Evolutionary conservation across 2,797 vertebrate species (phyloP).

Genomic region (Phoebastria nigripes): DNA sequence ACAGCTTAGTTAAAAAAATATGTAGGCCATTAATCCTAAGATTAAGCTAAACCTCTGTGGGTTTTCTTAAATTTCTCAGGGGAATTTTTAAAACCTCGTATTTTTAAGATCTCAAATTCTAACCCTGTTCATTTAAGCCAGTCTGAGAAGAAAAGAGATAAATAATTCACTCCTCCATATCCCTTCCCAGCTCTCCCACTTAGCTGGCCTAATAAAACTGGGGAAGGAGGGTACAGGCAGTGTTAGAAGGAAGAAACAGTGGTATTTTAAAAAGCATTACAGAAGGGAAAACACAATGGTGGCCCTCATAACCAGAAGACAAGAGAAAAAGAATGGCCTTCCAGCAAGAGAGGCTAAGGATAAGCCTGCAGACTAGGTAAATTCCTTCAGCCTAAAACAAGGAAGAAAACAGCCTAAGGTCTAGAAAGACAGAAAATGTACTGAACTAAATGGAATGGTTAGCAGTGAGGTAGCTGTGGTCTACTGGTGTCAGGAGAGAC

Average conservation of each 20-base stretch:
- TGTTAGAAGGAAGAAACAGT: not conserved
- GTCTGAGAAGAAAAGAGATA: not conserved
- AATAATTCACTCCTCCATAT: not conserved
- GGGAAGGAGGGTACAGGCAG: not conserved
- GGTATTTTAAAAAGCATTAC: not conserved
- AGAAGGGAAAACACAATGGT: not conserved
- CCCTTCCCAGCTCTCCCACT: not conserved
- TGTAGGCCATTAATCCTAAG: constrained; percentile 16
- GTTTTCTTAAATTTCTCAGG: not conserved
- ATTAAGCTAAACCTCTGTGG: not conserved
- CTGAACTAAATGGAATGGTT: not conserved
- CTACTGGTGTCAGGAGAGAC: not conserved
- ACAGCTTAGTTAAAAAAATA: not conserved
- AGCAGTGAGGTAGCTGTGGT: not conserved
- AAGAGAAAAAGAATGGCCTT: not conserved
- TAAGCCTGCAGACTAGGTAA: not conserved
- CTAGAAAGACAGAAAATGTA: not conserved
- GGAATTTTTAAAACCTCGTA: not conserved
- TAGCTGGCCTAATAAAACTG: not conserved
- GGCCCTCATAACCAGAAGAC: not conserved
- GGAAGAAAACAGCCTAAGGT: not conserved
- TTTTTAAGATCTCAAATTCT: constrained; percentile 6
- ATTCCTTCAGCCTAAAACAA: not conserved
- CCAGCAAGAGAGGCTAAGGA: not conserved
- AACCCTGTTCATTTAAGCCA: constrained; percentile 11